phyloP scores from a whole-genome alignment of 2,888 invertebrate species.

The Litoditis marina region DNA sequence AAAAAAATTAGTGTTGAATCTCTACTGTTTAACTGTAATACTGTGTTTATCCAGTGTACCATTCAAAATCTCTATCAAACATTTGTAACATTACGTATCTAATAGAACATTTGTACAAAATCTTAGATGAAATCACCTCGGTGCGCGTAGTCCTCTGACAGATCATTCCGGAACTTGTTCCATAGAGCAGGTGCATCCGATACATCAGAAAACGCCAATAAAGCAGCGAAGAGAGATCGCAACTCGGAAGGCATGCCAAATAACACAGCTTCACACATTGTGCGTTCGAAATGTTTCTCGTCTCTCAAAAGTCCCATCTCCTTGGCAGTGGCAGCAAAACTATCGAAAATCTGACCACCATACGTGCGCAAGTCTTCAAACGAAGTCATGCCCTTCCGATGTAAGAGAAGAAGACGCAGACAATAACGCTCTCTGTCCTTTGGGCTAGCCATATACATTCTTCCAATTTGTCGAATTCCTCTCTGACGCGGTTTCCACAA shows the following conservation, averaged over 20 bases:
- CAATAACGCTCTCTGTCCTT: slow-evolving; percentile 3
- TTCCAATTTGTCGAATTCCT: no score
- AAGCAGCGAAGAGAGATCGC: slow-evolving; percentile 13
- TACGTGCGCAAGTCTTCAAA: neutral
- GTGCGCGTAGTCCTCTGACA: slow-evolving; percentile 12
- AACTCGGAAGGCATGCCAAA: slow-evolving; percentile 20
- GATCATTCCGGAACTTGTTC: slow-evolving; percentile 1
- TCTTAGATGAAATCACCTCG: no score
- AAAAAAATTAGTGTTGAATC: no score
- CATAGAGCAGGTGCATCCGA: slow-evolving; percentile 6
- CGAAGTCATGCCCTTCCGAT: neutral
- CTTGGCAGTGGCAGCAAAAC: neutral
- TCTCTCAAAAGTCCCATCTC: neutral
- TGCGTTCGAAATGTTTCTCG: neutral
- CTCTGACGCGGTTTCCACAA: no score
- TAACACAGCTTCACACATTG: slow-evolving; percentile 4
- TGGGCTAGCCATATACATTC: neutral
- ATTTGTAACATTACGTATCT: no score
- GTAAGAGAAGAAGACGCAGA: neutral
- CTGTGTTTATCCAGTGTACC: no score
- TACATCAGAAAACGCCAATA: slow-evolving; percentile 6
- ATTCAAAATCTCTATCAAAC: no score
- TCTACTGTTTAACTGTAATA: no score
- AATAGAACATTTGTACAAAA: no score
- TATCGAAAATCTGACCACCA: neutral